Base-by-base conservation (phyloP, 2,797 vertebrate species). In the Enteromius afrohamiltoni region DNA sequence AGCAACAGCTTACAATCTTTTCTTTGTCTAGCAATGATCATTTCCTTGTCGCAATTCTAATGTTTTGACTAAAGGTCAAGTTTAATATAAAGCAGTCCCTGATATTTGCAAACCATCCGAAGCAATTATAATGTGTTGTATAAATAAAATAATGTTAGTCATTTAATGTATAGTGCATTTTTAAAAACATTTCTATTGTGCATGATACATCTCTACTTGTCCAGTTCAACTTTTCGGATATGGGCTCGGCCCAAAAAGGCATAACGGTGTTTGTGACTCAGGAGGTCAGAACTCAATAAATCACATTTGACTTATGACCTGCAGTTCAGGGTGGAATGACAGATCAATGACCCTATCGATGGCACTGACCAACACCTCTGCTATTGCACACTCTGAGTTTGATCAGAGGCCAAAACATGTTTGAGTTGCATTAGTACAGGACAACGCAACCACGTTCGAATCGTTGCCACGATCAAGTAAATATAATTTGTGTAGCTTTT, bases 201-300 rank as follows among this genome's bases (percentile, higher is more conserved):
- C 75, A 55, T 67, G 67, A 9, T 21, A 8, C 34, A 14, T 14
- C 3, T 53, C 9, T 53, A 1, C 29, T 31, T 51, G 16, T 51
- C 8, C 23, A 11, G 16, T 75, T 65, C 68, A 17, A 49, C 13
- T 60, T 67, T 34, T 88, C 65, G 77, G 34, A 86, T 85, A 74
- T 81, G 70, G 40, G 3, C 37, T 77, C 55, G 67, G 68, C 67
- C 82, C 58, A 79, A 85, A 86, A 79, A 83, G 80, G 80, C 65
- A 79, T 76, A 79, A 70, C 78, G 37, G 81, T 80, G 64, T 53
- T 73, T 73, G 71, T 65, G 76, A 83, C 84, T 77, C 79, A 40
- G 60, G 21, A 81, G 87, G 88, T 88, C 87, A 88, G 79, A 76
- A 85, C 88, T 87, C 87, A 85, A 87, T 88, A 86, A 88, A 88